Conservation (phyloP, 2,797 vertebrate genomes). For the Xenentodon cancila region DNA sequence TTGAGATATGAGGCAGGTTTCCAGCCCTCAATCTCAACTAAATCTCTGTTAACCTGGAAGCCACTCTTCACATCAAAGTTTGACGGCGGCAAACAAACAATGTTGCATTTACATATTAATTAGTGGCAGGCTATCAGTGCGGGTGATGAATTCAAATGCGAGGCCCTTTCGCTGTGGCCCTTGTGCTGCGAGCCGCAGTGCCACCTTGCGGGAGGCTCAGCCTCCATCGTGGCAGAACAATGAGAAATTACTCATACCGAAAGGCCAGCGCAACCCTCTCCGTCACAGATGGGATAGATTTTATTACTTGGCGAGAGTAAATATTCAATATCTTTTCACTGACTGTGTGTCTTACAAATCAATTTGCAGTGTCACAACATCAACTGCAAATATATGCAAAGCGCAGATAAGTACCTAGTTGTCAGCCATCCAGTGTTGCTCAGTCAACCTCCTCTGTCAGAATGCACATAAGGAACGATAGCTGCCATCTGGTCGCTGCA, state of each 20-base stretch:
- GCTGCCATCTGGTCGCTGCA: constrained; percentile 59
- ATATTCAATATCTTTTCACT: constrained; percentile 73
- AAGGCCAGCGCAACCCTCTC: constrained; percentile 59
- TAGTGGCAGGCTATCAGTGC: constrained; percentile 73
- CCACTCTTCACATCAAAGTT: constrained; percentile 82
- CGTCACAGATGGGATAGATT: constrained; percentile 50
- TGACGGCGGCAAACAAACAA: constrained; percentile 85
- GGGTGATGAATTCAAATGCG: constrained; percentile 80
- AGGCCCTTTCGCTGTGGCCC: constrained; percentile 49
- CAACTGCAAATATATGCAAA: constrained; percentile 73
- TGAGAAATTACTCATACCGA: constrained; percentile 64
- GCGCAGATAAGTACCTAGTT: constrained; percentile 72
- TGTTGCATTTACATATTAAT: constrained; percentile 87
- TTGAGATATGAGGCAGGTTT: constrained; percentile 74
- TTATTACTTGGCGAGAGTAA: constrained; percentile 68
- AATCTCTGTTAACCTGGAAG: constrained; percentile 87
- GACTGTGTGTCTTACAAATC: constrained; percentile 72
- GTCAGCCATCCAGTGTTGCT: constrained; percentile 66
- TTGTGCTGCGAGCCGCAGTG: constrained; percentile 67
- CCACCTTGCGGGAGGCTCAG: constrained; percentile 74
- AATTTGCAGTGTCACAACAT: constrained; percentile 75
- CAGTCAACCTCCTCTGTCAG: constrained; percentile 64
- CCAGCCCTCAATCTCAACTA: constrained; percentile 77
- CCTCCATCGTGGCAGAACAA: constrained; percentile 61
- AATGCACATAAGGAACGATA: constrained; percentile 55